Percentiles rank a stretch among this genome's conserved stretches.
phyloP scores from a whole-genome alignment of 2,797 vertebrate species.

The Parauchenoglanis punctatus region DNA sequence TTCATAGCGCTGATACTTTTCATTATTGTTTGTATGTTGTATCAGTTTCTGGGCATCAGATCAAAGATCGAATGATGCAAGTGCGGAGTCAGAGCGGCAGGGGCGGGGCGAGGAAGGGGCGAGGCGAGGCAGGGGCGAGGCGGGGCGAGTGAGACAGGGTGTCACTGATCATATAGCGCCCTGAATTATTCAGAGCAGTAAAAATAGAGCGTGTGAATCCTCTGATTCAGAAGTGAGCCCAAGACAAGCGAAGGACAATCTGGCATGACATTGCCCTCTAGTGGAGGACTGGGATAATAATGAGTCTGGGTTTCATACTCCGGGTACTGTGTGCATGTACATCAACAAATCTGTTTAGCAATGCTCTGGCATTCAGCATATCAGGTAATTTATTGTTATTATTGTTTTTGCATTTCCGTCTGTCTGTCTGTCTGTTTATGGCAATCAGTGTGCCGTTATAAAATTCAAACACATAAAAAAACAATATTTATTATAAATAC shows the following conservation, averaged over 20 bases:
- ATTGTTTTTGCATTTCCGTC: neutral
- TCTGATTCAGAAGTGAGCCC: conserved; percentile 40
- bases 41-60: conserved; percentile 42
- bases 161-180: conserved; percentile 61
- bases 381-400: neutral
- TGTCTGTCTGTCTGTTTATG: neutral
- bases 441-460: neutral
- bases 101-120: conserved; percentile 20
- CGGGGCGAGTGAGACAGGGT: conserved; percentile 27
- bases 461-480: neutral
- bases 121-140: too few species aligned
- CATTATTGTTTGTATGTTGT: conserved; percentile 18
- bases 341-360: too few species aligned
- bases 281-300: conserved; percentile 21
- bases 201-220: conserved; percentile 61
- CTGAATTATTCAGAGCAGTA: conserved; percentile 60
- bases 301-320: neutral
- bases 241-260: neutral
- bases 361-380: neutral
- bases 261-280: conserved; percentile 48
- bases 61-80: conserved; percentile 59
- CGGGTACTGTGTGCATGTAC: neutral
- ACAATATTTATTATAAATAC: too few species aligned
- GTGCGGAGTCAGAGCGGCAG: conserved; percentile 49
- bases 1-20: conserved; percentile 34